phyloP scores from a whole-genome alignment of 2,888 invertebrate species.

The Thera britannica region DNA sequence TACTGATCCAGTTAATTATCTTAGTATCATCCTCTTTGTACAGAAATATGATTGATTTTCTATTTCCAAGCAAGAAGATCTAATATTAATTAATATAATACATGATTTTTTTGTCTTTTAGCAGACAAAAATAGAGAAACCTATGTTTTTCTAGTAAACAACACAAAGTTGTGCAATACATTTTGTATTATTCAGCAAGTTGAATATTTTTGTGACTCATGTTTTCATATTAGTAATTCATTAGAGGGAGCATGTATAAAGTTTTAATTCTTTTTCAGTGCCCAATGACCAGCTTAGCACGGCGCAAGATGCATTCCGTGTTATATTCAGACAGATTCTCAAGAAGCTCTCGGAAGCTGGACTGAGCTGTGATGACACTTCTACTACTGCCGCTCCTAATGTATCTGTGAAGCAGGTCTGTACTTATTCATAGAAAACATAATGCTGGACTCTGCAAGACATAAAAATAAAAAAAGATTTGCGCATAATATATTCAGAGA shows the following conservation, averaged over 20 bases:
- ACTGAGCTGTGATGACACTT: constrained; percentile 71
- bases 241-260: background rate
- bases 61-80: too few relatives aligned
- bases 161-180: constrained; percentile 4
- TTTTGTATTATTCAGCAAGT: too few relatives aligned
- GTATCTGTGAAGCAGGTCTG: constrained; percentile 79
- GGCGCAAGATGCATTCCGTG: constrained; percentile 81
- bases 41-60: too few relatives aligned
- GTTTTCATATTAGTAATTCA: too few relatives aligned
- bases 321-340: constrained; percentile 76
- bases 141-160: background rate
- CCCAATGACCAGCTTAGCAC: constrained; percentile 89
- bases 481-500: too few relatives aligned
- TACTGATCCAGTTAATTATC: too few relatives aligned
- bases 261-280: constrained; percentile 74
- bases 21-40: too few relatives aligned
- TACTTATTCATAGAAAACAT: constrained; percentile 1
- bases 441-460: too few relatives aligned
- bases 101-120: background rate
- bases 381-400: constrained; percentile 73
- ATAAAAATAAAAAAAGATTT: too few relatives aligned
- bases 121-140: background rate
- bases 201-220: too few relatives aligned
- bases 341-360: constrained; percentile 80
- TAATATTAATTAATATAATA: too few relatives aligned